Evolutionary conservation across 2,113 vertebrate species (phyloP).

Genomic region (Micromys minutus): DNA sequence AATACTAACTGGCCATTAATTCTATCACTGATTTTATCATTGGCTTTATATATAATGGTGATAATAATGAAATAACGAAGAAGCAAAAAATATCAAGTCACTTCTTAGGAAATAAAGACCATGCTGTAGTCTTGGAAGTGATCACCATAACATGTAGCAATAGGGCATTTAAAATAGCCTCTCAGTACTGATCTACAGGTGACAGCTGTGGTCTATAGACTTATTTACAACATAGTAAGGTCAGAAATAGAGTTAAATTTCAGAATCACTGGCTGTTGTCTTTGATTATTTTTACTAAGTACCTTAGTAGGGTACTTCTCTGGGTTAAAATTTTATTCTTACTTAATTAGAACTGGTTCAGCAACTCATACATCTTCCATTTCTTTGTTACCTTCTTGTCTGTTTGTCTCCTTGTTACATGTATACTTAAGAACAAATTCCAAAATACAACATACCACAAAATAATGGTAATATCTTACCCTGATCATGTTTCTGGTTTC

Average conservation of each 20-base stretch:
- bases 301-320: neutral
- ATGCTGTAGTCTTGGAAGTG: neutral
- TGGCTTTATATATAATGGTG: neutral
- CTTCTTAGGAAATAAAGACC: neutral
- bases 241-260: neutral
- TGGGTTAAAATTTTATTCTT: neutral
- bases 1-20: neutral
- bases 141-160: no score
- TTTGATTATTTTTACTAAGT: neutral
- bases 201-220: neutral
- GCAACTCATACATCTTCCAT: neutral
- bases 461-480: neutral
- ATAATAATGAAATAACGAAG: neutral
- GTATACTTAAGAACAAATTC: neutral
- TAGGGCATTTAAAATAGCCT: neutral
- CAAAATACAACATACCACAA: neutral
- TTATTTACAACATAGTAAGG: neutral
- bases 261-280: neutral
- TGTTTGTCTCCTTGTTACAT: neutral
- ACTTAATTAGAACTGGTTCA: neutral
- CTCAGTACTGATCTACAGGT: neutral
- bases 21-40: neutral
- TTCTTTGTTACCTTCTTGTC: neutral
- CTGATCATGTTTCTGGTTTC: neutral
- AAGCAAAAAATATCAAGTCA: neutral